Conservation (phyloP, 2,113 vertebrate genomes). For the Anoplopoma fimbria region DNA sequence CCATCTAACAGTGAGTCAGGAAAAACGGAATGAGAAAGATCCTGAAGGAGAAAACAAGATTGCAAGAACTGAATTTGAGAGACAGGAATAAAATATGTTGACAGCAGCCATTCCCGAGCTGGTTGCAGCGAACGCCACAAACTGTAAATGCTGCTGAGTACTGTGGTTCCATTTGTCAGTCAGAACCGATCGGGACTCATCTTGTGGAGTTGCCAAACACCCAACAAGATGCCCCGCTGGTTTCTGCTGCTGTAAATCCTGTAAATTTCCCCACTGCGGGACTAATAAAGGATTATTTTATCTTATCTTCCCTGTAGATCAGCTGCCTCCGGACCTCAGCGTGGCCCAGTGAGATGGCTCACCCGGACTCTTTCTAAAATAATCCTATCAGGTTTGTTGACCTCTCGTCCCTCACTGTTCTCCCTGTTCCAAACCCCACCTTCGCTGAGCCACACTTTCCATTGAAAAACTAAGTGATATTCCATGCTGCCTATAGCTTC, state of each 20-base stretch:
- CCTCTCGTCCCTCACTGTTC: slow-evolving; percentile 54
- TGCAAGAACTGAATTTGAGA: slow-evolving; percentile 6
- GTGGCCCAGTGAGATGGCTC: slow-evolving; percentile 32
- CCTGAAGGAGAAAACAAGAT: slow-evolving; percentile 16
- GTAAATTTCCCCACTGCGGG: too few species aligned
- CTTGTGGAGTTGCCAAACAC: neutral
- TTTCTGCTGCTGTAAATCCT: too few species aligned
- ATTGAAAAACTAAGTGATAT: slow-evolving; percentile 77
- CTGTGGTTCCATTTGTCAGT: slow-evolving; percentile 43
- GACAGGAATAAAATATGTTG: slow-evolving; percentile 42
- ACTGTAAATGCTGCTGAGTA: slow-evolving; percentile 26
- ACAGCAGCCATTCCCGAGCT: slow-evolving; percentile 31
- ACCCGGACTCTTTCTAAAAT: slow-evolving; percentile 38
- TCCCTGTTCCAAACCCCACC: slow-evolving; percentile 60
- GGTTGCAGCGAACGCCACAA: slow-evolving; percentile 45
- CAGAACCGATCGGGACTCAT: slow-evolving; percentile 32
- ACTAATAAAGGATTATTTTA: too few species aligned
- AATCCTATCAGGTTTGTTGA: slow-evolving; percentile 66
- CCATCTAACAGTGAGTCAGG: neutral
- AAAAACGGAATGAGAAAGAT: slow-evolving; percentile 2
- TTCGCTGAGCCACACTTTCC: slow-evolving; percentile 78
- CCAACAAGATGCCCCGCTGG: neutral
- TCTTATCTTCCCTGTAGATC: slow-evolving; percentile 23
- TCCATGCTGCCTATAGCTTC: slow-evolving; percentile 70
- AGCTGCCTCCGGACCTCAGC: slow-evolving; percentile 12